Evolutionary conservation across 2,797 vertebrate genomes (phyloP).

Genomic region (Heteromormyrus szaboi): DNA sequence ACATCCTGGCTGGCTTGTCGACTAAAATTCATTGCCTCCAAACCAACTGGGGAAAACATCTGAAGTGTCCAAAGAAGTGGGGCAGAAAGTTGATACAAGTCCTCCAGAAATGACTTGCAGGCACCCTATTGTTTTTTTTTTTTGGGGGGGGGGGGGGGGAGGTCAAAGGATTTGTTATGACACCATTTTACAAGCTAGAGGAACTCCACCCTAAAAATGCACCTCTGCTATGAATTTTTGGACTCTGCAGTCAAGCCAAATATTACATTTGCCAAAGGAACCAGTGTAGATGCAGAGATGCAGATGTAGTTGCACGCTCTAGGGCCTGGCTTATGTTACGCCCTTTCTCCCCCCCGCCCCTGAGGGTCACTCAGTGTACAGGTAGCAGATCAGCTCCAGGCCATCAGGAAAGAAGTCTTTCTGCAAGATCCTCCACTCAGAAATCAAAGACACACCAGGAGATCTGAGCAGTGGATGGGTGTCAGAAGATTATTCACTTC

Average conservation of each 20-base stretch:
- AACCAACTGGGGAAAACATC: constrained; percentile 1
- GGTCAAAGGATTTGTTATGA: background rate
- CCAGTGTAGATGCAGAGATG: background rate
- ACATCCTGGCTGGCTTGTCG: background rate
- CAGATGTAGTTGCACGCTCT: background rate
- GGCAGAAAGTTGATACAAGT: background rate
- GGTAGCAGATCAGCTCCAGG: background rate
- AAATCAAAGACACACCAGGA: background rate
- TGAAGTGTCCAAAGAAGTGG: background rate
- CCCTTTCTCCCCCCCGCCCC: too few species aligned
- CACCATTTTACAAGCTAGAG: background rate
- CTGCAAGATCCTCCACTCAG: background rate
- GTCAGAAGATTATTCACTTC: constrained; percentile 6
- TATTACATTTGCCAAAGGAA: background rate
- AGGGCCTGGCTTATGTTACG: too few species aligned
- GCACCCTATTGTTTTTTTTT: background rate
- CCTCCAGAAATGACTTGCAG: background rate
- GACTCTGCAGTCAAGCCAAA: background rate
- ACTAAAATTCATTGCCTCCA: background rate
- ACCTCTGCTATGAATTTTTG: background rate
- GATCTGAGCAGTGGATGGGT: background rate
- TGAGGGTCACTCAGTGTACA: background rate
- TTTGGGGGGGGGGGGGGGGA: too few species aligned
- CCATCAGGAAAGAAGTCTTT: background rate
- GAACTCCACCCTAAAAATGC: constrained; percentile 1